These are phyloP conservation scores for Carposina sasakii DNA, from an alignment of 1,140 invertebrate genomes.

Conservation along the genomic window DNA sequence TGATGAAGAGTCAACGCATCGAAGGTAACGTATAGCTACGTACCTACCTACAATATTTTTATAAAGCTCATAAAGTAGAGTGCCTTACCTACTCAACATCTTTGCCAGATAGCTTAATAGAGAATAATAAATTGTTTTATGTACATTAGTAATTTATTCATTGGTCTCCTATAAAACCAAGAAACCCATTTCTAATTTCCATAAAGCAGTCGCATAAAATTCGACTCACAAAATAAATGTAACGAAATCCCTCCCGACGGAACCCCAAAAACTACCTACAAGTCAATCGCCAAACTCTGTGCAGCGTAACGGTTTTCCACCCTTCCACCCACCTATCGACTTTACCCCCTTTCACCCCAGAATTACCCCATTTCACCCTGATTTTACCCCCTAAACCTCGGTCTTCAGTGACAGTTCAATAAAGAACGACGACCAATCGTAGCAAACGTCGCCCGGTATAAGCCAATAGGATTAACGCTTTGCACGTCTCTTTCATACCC, in stretches of 20 bases:
- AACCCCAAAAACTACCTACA: constrained; percentile 66
- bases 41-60: no score
- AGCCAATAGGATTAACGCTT: constrained; percentile 71
- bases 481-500: constrained; percentile 31
- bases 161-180: no score
- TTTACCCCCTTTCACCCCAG: constrained; percentile 47
- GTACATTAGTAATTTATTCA: no score
- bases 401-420: constrained; percentile 71
- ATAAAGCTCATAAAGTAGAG: no score
- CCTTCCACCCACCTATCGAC: constrained; percentile 22
- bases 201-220: no score
- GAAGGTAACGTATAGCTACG: no score
- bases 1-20: no score
- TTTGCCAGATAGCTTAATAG: no score
- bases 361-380: constrained; percentile 63
- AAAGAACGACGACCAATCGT: constrained; percentile 67
- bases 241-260: constrained; percentile 29
- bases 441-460: constrained; percentile 70
- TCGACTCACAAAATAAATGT: no score
- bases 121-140: no score
- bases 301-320: constrained; percentile 45
- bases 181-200: no score
- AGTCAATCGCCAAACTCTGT: constrained; percentile 68
- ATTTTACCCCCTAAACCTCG: constrained; percentile 62
- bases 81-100: no score